Base-by-base conservation (phyloP, 2,888 invertebrate species). In the Troilus luridus region DNA sequence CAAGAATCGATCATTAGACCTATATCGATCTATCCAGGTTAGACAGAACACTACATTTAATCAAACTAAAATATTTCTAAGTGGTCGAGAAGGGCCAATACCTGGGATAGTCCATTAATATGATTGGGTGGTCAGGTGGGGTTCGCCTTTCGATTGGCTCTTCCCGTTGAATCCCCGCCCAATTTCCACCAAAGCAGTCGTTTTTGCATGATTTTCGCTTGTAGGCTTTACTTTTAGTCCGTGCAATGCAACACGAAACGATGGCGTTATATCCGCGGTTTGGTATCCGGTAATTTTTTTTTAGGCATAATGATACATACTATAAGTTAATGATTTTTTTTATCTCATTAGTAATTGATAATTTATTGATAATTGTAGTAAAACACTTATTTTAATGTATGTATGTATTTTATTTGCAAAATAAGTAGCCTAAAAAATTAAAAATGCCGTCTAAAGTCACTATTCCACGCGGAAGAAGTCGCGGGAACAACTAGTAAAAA, bases 61-160 rank as follows among this genome's bases (percentile, higher is more conserved):
- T 85, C 85, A 56, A 85, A 85, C 85, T 85, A 85, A 85, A 85
- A 85, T 85, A 85, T 85, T 85, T 85, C 56, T 85, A 85, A 85
- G 85, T 85, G 89, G 62, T n/a, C 24, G 89, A 62, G 89, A 14
- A n/a, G 54, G 64, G 54, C 67, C 89, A 89, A 89, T 89, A 89
- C 60, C 62, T 62, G 89, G 89, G 64, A 64, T 64, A 54, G 89
- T 62, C 89, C 89, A 89, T 89, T 89, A 89, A 89, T 89, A 60
- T 89, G 89, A 89, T 89, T 89, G 89, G 89, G 24, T 24, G 89
- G 88, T 77, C 72, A 77, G 27, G 17, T 41, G 72, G 72, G 72
- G 72, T 77, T 27, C 17, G 41, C 72, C 19, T 77, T 77, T 77
- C 72, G 27, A 77, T 77, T 77, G 72, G 72, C 72, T 77, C 8